Base-by-base conservation (phyloP, 2,888 invertebrate genomes). In the Eristalis intricaria region DNA sequence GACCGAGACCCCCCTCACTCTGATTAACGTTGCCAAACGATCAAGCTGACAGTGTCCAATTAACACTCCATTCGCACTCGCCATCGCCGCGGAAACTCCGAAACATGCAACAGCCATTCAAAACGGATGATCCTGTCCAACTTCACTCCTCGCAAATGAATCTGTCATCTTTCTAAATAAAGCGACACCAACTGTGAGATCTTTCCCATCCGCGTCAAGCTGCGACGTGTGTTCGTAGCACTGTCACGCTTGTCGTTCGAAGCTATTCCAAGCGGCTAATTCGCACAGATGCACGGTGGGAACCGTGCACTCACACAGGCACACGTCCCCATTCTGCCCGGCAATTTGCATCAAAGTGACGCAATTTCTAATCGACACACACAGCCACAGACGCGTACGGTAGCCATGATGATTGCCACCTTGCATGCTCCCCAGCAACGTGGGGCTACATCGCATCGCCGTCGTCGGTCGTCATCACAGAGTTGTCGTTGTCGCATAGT, bases 341-440 rank as follows among this genome's bases (percentile, higher is more conserved):
- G 74, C 78, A 78, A 86, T 82, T 87, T 87, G 87, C 87, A 87
- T 84, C 80, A 83, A 83, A 87, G 83, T 87, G 87, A 87, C 87
- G 87, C 87, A 87, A 83, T 80, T 83, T 79, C 79, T 87, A 87
- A 84, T 80, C 76, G 76, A 83, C 50, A 50, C 50, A 50, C n/a
- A 50, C 50, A 50, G 8, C 74, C 74, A 43, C 65, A 82, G 69
- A 26, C 61, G 71, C 66, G 74, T 82, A 82, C 78, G 82, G 77
- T 86, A 78, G 83, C 70, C 83, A 83, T 61, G 76, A 76, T 83
- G 83, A 87, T 87, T 83, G 66, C 86, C 86, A 83, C 83, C 83
- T 87, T 75, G 75, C 82, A 79, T 79, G 83, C 78, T 70, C 71
- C 66, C 50, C 50, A 50, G 19, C 77, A 50, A 66, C 63, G 63